Evolutionary conservation across 2,888 invertebrate genomes (phyloP).

Genomic region (Oasisia sp.): DNA sequence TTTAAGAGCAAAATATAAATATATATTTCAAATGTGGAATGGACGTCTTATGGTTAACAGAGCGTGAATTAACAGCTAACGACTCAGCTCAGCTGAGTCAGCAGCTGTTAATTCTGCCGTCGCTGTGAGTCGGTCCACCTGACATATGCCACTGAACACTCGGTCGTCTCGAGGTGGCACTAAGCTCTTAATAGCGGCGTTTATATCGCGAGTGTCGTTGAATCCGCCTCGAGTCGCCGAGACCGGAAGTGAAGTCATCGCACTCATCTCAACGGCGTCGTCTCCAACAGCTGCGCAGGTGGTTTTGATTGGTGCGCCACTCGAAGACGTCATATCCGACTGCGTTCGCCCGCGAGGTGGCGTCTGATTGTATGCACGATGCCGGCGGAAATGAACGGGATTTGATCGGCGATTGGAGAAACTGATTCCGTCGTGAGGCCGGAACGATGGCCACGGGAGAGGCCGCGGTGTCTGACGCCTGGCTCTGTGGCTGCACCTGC

Average conservation of each 20-base stretch:
- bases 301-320: slow-evolving; percentile 17
- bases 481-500: not conserved
- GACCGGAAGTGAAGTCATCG: not conserved
- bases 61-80: no score
- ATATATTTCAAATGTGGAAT: no score
- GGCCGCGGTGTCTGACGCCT: not conserved
- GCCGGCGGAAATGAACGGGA: not conserved
- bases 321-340: not conserved
- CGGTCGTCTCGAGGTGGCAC: not conserved
- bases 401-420: not conserved
- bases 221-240: not conserved
- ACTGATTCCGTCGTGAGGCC: slow-evolving; percentile 4
- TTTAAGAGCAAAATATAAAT: no score
- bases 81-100: no score
- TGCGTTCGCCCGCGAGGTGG: not conserved
- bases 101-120: no score
- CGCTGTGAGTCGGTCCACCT: not conserved
- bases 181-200: not conserved
- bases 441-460: not conserved
- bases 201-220: not conserved
- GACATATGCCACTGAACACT: not conserved
- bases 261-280: not conserved
- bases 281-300: not conserved
- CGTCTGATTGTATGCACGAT: not conserved
- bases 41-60: no score